Evolutionary conservation across 2,888 invertebrate species (phyloP).

Genomic region (Nemurella pictetii): DNA sequence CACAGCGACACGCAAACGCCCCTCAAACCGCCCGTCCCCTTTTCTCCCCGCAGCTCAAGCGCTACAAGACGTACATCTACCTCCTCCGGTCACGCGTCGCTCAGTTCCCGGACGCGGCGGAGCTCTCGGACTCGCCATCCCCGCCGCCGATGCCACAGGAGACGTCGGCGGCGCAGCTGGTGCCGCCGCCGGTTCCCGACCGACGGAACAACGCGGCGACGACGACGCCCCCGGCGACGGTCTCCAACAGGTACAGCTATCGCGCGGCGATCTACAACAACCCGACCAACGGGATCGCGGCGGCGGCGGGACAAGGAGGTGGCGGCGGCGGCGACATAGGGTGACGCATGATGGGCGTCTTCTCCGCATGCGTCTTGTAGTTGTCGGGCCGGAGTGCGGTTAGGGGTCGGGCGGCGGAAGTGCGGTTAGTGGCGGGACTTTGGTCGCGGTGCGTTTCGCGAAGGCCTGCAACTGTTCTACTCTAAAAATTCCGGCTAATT

Average conservation of each 20-base stretch:
- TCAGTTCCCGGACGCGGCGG: slow-evolving; percentile 52
- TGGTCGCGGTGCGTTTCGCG: too few relatives aligned
- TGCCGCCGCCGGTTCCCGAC: slow-evolving; percentile 62
- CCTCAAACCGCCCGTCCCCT: too few relatives aligned
- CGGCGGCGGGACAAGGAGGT: slow-evolving; percentile 56
- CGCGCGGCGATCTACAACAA: slow-evolving; percentile 65
- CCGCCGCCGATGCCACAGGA: slow-evolving; percentile 57
- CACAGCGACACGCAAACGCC: too few relatives aligned
- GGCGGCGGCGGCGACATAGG: slow-evolving; percentile 65
- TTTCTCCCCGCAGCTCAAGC: slow-evolving; percentile 65
- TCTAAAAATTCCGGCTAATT: too few relatives aligned
- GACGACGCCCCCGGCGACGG: slow-evolving; percentile 47
- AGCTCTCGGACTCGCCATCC: slow-evolving; percentile 34
- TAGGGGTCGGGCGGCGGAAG: too few relatives aligned
- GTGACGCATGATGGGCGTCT: slow-evolving; percentile 81
- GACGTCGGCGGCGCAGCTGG: slow-evolving; percentile 37
- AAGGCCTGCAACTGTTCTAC: too few relatives aligned
- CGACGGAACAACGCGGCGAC: slow-evolving; percentile 47
- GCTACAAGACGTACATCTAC: slow-evolving; percentile 81
- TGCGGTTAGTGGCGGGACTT: too few relatives aligned
- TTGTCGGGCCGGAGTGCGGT: too few relatives aligned
- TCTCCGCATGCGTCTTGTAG: slow-evolving; percentile 71
- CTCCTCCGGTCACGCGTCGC: slow-evolving; percentile 71
- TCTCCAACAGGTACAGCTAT: slow-evolving; percentile 70
- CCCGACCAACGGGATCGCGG: slow-evolving; percentile 47